Percentiles rank a stretch among this genome's conserved stretches.
These are phyloP conservation scores for Sesamia nonagrioides DNA, from an alignment of 1,140 invertebrate genomes.

Conservation along the genomic window DNA sequence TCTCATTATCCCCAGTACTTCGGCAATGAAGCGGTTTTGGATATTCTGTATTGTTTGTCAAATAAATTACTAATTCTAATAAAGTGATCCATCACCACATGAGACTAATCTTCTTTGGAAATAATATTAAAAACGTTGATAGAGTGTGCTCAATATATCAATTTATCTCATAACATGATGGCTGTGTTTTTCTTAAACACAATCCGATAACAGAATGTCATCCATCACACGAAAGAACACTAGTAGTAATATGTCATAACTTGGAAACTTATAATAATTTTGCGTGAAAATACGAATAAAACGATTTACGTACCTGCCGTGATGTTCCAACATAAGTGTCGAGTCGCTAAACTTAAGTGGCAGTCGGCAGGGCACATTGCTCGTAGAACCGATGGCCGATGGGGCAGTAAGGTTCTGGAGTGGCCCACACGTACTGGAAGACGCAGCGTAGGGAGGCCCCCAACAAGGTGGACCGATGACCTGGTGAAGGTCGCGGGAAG, in stretches of 20 bases:
- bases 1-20: background rate
- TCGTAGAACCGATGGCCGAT: no score
- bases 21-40: background rate
- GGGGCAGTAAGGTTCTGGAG: no score
- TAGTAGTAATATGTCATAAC: background rate
- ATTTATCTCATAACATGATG: constrained; percentile 14
- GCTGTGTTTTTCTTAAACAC: constrained; percentile 27
- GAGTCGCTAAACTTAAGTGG: no score
- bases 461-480: no score
- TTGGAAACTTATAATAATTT: no score
- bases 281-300: no score
- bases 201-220: constrained; percentile 39
- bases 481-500: no score
- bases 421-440: no score
- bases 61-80: constrained; percentile 19
- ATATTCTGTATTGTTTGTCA: constrained; percentile 15
- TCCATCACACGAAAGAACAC: constrained; percentile 40
- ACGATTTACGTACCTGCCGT: no score
- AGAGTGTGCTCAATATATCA: constrained; percentile 34
- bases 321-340: no score
- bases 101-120: constrained; percentile 9
- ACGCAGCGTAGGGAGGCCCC: no score
- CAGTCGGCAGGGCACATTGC: no score
- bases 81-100: constrained; percentile 10
- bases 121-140: constrained; percentile 17